phyloP scores from a whole-genome alignment of 2,113 vertebrate genomes.

The Lethenteron camtschaticum region DNA sequence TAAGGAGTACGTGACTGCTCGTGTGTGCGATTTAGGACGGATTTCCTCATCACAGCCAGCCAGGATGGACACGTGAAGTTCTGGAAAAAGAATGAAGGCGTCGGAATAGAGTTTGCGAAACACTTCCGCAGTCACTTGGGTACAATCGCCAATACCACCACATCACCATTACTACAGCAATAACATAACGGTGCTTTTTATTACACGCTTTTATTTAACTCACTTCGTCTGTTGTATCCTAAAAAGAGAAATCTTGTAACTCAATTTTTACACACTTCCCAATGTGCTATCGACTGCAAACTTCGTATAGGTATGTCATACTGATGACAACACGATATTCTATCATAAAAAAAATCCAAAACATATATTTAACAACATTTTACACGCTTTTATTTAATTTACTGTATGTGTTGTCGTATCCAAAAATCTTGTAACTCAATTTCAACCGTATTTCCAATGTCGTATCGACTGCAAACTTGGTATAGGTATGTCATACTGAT shows the following conservation, averaged over 20 bases:
- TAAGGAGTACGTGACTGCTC: no score
- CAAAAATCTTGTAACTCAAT: background rate
- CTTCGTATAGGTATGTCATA: no score
- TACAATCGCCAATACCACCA: slow-evolving; percentile 14
- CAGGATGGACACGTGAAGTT: slow-evolving; percentile 97
- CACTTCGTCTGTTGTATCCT: background rate
- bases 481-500: no score
- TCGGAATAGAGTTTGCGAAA: slow-evolving; percentile 94
- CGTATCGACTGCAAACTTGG: background rate
- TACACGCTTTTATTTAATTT: background rate
- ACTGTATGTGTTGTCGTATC: no score
- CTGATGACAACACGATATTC: no score
- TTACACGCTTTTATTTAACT: background rate
- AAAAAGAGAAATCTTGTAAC: no score
- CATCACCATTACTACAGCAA: no score
- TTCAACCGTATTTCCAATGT: background rate
- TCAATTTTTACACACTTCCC: no score
- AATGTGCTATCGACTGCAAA: no score
- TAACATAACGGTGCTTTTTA: background rate
- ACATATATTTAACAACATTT: background rate
- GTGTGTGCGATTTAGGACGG: slow-evolving; percentile 33
- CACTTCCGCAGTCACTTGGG: slow-evolving; percentile 82
- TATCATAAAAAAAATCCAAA: no score
- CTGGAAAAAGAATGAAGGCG: slow-evolving; percentile 84
- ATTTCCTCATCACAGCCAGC: slow-evolving; percentile 85